Percentiles rank a stretch among this genome's conserved stretches.
These are phyloP conservation scores for Spodoptera litura DNA, from an alignment of 1,140 invertebrate species.

Conservation along the genomic window DNA sequence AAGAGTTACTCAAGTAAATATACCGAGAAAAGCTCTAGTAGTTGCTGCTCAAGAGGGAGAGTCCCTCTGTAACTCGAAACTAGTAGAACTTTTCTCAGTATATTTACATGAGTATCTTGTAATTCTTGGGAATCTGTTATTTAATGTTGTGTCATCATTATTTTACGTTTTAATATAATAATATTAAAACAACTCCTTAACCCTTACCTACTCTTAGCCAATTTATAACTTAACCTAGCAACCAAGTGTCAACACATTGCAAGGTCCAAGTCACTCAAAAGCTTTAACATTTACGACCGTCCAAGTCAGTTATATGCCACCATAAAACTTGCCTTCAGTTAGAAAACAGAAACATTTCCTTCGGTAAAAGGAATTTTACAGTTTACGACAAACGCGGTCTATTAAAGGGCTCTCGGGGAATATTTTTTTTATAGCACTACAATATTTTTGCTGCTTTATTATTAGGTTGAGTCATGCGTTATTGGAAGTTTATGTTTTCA, in stretches of 20 bases:
- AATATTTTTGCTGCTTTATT: constrained; percentile 65
- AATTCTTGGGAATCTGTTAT: too few relatives aligned
- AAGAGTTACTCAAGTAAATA: too few relatives aligned
- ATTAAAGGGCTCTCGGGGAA: constrained; percentile 57
- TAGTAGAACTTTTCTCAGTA: too few relatives aligned
- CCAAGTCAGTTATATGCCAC: constrained; percentile 37
- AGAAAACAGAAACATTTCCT: constrained; percentile 62
- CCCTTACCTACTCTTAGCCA: not conserved
- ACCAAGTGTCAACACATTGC: constrained; percentile 15
- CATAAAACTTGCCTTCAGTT: constrained; percentile 47
- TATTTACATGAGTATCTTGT: too few relatives aligned
- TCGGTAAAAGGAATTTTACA: constrained; percentile 62
- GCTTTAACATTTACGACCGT: constrained; percentile 28
- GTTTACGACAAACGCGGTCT: constrained; percentile 61
- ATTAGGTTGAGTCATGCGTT: constrained; percentile 31
- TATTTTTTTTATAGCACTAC: constrained; percentile 60
- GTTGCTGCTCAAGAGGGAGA: too few relatives aligned
- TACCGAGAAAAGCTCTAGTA: too few relatives aligned
- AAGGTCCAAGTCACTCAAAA: not conserved
- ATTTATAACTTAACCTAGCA: not conserved
- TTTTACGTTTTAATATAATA: too few relatives aligned
- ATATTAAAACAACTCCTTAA: too few relatives aligned
- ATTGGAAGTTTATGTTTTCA: not conserved
- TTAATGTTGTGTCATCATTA: too few relatives aligned
- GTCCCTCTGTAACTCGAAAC: too few relatives aligned